Evolutionary conservation across 2,888 invertebrate species (phyloP).

Genomic region (Hololepta plana): DNA sequence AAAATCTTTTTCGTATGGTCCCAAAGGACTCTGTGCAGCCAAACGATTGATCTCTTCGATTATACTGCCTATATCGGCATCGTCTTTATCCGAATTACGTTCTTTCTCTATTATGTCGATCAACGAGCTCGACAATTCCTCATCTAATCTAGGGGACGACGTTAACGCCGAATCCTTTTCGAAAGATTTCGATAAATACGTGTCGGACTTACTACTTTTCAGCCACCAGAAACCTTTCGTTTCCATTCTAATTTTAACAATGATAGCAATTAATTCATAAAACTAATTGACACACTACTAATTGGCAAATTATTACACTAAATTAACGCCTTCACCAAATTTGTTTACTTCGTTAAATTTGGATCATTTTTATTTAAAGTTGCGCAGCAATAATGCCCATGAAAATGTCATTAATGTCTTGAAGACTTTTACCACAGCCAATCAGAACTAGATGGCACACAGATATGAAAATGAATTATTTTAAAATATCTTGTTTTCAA

Average conservation of each 20-base stretch:
- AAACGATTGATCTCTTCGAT: constrained; percentile 47
- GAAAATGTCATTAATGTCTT: too few species aligned
- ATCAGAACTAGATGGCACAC: too few species aligned
- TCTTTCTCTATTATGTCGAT: constrained; percentile 24
- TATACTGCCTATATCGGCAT: constrained; percentile 47
- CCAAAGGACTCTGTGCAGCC: constrained; percentile 26
- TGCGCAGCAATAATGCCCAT: too few species aligned
- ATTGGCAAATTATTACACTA: too few species aligned
- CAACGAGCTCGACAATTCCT: constrained; percentile 19
- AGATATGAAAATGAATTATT: too few species aligned
- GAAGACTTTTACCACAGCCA: too few species aligned
- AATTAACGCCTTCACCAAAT: too few species aligned
- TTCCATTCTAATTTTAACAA: constrained; percentile 15
- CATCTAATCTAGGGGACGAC: constrained; percentile 8
- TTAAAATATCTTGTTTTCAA: too few species aligned
- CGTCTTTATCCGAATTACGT: constrained; percentile 20
- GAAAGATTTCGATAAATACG: constrained; percentile 6
- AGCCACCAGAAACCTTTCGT: constrained; percentile 23
- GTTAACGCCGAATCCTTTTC: constrained; percentile 10
- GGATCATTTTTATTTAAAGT: too few species aligned
- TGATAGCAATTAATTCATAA: constrained; percentile 3
- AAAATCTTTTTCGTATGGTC: constrained; percentile 24
- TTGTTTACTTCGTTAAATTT: too few species aligned
- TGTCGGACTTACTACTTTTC: constrained; percentile 15
- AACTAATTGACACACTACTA: constrained; percentile 6